Conservation (phyloP, 2,797 vertebrate genomes). For the Florisuga fusca region DNA sequence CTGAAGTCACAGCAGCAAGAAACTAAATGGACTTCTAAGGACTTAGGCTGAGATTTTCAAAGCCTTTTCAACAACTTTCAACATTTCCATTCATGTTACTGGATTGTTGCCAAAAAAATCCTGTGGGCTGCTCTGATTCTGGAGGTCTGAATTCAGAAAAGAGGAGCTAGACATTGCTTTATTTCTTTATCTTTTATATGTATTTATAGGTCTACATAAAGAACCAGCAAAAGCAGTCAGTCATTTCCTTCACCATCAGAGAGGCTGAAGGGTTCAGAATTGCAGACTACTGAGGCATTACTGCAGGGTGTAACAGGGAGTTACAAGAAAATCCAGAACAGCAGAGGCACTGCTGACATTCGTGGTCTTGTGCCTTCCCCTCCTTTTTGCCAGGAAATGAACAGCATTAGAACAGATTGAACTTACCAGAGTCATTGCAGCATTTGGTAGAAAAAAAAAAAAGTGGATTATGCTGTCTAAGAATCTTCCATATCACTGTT, state of each 20-base stretch:
- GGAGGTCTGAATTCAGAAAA: slow-evolving; percentile 5
- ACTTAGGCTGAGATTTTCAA: slow-evolving; percentile 40
- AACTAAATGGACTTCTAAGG: slow-evolving; percentile 46
- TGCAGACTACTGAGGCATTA: not conserved
- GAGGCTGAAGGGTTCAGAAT: not conserved
- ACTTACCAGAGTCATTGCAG: not conserved
- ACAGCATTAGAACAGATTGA: not conserved
- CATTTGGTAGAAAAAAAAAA: not conserved
- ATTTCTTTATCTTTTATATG: not conserved
- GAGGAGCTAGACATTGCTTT: not conserved
- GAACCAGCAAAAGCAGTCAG: not conserved
- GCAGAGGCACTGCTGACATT: not conserved
- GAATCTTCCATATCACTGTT: not conserved
- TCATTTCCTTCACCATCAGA: not conserved
- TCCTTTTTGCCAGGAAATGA: not conserved
- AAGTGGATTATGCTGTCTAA: not conserved
- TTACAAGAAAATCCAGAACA: not conserved
- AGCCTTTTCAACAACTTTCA: slow-evolving; percentile 30
- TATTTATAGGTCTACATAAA: not conserved
- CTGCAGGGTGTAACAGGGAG: not conserved
- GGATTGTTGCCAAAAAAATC: slow-evolving; percentile 31
- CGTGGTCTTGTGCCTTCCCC: not conserved
- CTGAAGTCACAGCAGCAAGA: slow-evolving; percentile 40
- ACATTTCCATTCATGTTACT: slow-evolving; percentile 19
- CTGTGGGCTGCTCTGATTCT: slow-evolving; percentile 22